phyloP scores from a whole-genome alignment of 2,888 invertebrate genomes.

The Eubasilissa splendida region DNA sequence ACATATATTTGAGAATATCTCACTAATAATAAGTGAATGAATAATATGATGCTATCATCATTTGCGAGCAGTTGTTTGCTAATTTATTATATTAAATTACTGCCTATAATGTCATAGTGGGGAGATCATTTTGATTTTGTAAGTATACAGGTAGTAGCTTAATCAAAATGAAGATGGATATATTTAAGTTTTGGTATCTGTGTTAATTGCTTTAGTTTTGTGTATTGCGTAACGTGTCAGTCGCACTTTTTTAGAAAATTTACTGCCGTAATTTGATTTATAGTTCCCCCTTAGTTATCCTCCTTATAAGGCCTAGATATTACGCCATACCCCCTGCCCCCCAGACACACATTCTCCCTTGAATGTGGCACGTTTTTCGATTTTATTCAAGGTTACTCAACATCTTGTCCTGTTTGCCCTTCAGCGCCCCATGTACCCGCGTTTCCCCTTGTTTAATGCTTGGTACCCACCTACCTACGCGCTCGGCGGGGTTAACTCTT shows the following conservation, averaged over 20 bases:
- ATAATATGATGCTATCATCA: no score
- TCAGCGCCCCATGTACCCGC: constrained; percentile 35
- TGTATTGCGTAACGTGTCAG: no score
- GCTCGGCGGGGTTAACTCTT: constrained; percentile 41
- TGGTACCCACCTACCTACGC: constrained; percentile 26
- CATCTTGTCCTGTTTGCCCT: constrained; percentile 54
- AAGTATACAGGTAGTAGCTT: no score
- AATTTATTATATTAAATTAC: no score
- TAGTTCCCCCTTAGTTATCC: neutral
- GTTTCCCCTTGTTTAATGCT: constrained; percentile 32
- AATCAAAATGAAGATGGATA: no score
- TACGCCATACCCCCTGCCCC: constrained; percentile 22
- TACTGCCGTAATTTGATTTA: constrained; percentile 18
- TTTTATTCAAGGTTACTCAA: constrained; percentile 58
- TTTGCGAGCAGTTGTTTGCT: no score
- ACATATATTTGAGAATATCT: no score
- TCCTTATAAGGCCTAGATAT: constrained; percentile 30
- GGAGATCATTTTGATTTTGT: no score
- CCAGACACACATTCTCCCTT: constrained; percentile 45
- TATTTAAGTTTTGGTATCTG: no score
- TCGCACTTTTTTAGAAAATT: neutral
- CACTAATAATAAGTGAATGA: no score
- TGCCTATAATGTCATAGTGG: no score
- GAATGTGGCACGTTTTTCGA: constrained; percentile 57
- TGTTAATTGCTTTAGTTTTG: no score